Percentiles rank a stretch among this genome's conserved stretches.
Evolutionary conservation across 2,113 vertebrate genomes (phyloP).

Genomic region (Podilymbus podiceps): DNA sequence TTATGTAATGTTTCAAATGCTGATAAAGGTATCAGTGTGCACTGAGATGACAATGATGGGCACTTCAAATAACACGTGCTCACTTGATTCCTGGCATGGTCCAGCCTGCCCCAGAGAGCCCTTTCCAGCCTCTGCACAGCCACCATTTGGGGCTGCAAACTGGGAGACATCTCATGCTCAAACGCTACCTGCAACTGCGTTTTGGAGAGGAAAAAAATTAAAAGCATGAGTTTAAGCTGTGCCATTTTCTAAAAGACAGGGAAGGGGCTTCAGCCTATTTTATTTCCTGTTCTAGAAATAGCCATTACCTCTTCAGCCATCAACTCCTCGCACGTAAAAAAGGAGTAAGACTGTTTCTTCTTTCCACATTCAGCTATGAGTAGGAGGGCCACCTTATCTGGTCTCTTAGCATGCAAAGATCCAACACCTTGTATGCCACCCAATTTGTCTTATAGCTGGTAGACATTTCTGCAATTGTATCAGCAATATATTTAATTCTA

Average conservation of each 20-base stretch:
- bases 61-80: background rate
- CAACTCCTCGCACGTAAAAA: rapidly evolving
- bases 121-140: background rate
- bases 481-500: background rate
- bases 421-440: background rate
- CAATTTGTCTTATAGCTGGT: background rate
- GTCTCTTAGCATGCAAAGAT: background rate
- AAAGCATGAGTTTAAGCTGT: background rate
- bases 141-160: rapidly evolving
- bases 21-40: background rate
- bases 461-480: background rate
- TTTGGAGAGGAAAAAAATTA: background rate
- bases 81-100: background rate
- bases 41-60: background rate
- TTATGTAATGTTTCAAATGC: background rate
- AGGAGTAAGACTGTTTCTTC: background rate
- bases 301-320: background rate
- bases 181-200: background rate
- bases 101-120: background rate
- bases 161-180: background rate
- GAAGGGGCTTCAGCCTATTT: background rate
- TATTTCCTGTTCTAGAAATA: background rate
- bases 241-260: background rate
- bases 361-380: background rate
- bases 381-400: background rate